Evolutionary conservation across 1,140 invertebrate species (phyloP).

Genomic region (Aphis gossypii): DNA sequence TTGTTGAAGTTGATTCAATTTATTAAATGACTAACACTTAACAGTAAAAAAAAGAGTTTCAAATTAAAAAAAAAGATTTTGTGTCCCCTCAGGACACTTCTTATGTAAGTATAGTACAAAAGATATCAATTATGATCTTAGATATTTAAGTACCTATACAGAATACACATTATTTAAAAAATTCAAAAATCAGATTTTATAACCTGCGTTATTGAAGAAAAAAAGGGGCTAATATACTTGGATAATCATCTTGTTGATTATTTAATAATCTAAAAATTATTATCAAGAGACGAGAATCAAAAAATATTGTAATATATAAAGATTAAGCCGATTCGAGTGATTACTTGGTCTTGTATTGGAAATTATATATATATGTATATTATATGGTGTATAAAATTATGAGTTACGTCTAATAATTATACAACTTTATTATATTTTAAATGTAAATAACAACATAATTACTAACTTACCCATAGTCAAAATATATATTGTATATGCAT

Average conservation of each 20-base stretch:
- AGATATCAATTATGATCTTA: no score
- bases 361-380: background rate
- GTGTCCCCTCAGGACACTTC: no score
- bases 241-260: background rate
- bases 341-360: background rate
- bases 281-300: background rate
- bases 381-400: background rate
- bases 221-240: no score
- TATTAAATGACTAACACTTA: no score
- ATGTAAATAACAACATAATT: background rate
- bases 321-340: background rate
- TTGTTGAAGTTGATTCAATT: no score
- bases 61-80: no score
- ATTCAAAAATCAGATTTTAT: no score
- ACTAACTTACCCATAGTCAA: background rate
- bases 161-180: no score
- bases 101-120: no score
- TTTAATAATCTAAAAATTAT: background rate
- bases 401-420: background rate
- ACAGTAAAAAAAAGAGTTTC: no score
- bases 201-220: no score
- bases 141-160: no score
- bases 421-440: background rate
- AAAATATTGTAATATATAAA: background rate
- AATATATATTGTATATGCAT: rapidly evolving